A percentile compares a stretch with the other conserved stretches of the same genome.
These are phyloP conservation scores for Epistrophe eligans DNA, from an alignment of 2,888 invertebrate genomes.

Conservation along the genomic window DNA sequence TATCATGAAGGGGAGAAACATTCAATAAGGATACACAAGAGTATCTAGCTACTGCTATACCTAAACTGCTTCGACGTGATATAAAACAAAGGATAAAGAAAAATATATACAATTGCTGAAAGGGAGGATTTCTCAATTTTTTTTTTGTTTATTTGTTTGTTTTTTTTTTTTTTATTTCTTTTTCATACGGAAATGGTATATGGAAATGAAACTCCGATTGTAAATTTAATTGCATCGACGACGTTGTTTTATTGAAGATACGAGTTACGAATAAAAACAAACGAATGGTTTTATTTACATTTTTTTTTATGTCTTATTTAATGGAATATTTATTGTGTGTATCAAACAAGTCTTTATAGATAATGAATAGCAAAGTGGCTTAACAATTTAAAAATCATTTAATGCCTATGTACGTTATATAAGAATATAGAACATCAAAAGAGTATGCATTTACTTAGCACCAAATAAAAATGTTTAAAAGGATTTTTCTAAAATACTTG, in stretches of 20 bases:
- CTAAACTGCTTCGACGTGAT: slow-evolving; percentile 56
- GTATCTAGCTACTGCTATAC: slow-evolving; percentile 20
- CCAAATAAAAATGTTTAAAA: slow-evolving; percentile 17
- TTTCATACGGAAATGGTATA: slow-evolving; percentile 48
- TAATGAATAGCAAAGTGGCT: slow-evolving; percentile 46
- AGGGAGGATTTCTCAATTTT: slow-evolving; percentile 30
- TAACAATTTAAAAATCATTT: slow-evolving; percentile 26
- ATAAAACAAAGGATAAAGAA: slow-evolving; percentile 36
- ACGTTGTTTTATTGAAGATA: slow-evolving; percentile 67
- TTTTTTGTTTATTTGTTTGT: not conserved
- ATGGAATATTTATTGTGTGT: slow-evolving; percentile 62
- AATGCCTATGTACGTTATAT: not conserved
- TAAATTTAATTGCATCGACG: slow-evolving; percentile 71
- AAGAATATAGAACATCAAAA: not conserved
- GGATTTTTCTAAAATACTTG: not conserved
- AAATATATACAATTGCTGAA: slow-evolving; percentile 1
- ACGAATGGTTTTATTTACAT: slow-evolving; percentile 63
- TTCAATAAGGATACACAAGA: slow-evolving; percentile 21
- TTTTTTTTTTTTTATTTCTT: no score
- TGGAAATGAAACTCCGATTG: slow-evolving; percentile 69
- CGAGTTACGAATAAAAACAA: slow-evolving; percentile 65
- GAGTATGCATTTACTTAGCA: not conserved
- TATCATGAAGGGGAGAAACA: slow-evolving; percentile 20
- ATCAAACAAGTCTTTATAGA: not conserved
- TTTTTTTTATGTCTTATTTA: slow-evolving; percentile 69